phyloP scores from a whole-genome alignment of 1,140 invertebrate genomes.

The Drosophila cardini region DNA sequence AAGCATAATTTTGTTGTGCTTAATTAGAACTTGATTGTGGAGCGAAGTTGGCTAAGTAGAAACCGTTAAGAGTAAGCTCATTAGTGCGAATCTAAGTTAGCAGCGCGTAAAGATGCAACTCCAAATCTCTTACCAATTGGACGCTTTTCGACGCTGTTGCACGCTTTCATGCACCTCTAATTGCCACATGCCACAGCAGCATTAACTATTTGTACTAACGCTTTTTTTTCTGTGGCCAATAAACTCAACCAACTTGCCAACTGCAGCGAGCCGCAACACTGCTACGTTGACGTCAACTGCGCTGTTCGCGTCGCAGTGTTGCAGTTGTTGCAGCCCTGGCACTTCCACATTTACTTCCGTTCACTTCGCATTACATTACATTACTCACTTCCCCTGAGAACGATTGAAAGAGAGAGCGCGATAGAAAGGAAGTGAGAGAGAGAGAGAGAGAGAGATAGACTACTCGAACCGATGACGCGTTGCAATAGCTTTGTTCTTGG shows the following conservation, averaged over 20 bases:
- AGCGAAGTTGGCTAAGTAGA: constrained; percentile 4
- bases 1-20: constrained; percentile 26
- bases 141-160: constrained; percentile 36
- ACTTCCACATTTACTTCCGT: constrained; percentile 60
- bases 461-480: constrained; percentile 60
- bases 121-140: constrained; percentile 23
- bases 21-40: constrained; percentile 53
- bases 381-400: constrained; percentile 43
- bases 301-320: constrained; percentile 44
- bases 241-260: constrained; percentile 65
- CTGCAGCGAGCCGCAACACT: constrained; percentile 62
- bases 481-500: constrained; percentile 19
- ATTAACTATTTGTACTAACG: constrained; percentile 30
- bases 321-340: background rate
- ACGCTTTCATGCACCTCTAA: constrained; percentile 76
- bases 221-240: constrained; percentile 68
- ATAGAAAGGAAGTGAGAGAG: no score
- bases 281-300: constrained; percentile 5
- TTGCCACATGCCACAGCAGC: constrained; percentile 56
- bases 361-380: constrained; percentile 54
- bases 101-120: constrained; percentile 53
- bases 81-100: constrained; percentile 45
- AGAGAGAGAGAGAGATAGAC: no score
- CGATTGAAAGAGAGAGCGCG: no score
- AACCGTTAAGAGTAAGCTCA: constrained; percentile 36